These are phyloP conservation scores for Melieria crassipennis DNA, from an alignment of 2,888 invertebrate genomes.

Conservation along the genomic window DNA sequence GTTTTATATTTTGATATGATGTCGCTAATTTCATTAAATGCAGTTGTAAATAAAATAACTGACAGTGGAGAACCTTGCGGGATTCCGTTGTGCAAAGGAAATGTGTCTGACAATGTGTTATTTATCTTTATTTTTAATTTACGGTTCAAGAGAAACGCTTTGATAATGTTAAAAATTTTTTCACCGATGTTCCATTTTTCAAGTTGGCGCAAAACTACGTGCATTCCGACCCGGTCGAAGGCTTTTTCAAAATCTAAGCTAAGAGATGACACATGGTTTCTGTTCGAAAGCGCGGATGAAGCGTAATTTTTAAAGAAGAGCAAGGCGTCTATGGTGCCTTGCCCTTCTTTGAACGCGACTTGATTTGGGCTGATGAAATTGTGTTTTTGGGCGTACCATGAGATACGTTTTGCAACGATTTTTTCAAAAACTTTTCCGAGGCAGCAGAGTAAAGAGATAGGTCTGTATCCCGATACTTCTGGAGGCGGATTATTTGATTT, in stretches of 20 bases:
- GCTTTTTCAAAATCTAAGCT: constrained; percentile 29
- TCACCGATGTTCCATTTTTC: constrained; percentile 27
- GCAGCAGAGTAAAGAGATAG: constrained; percentile 24
- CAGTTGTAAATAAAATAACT: constrained; percentile 36
- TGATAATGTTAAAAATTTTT: constrained; percentile 23
- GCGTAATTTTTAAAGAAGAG: constrained; percentile 17
- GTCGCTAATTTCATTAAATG: too few species aligned
- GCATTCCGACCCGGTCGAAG: constrained; percentile 31
- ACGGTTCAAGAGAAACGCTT: constrained; percentile 33
- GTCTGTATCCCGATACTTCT: constrained; percentile 13
- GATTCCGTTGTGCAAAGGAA: too few species aligned
- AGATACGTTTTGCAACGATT: constrained; percentile 26
- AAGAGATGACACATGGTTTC: constrained; percentile 30
- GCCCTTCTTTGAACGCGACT: constrained; percentile 24
- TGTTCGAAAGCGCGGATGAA: constrained; percentile 17
- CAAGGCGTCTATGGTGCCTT: constrained; percentile 18
- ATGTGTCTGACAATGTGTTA: constrained; percentile 17
- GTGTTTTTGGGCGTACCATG: constrained; percentile 50
- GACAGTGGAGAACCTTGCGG: too few species aligned
- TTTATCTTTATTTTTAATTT: constrained; percentile 27
- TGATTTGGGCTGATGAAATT: constrained; percentile 26
- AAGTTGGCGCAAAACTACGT: too few species aligned
- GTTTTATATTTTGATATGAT: constrained; percentile 8
- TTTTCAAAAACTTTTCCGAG: constrained; percentile 25
- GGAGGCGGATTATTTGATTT: constrained; percentile 10